phyloP scores from a whole-genome alignment of 1,140 invertebrate genomes.

The Idris sp. region DNA sequence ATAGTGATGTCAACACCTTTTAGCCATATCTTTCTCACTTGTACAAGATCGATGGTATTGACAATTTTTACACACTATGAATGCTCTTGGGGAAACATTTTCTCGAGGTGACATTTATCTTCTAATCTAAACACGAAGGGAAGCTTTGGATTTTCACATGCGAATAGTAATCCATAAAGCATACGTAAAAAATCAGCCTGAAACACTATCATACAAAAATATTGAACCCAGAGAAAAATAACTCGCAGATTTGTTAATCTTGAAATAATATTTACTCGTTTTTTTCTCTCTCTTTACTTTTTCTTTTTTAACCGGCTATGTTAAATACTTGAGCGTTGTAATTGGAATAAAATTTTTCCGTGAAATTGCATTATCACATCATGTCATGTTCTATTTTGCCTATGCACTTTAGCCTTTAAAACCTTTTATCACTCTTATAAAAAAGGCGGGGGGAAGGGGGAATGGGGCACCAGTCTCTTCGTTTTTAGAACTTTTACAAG shows the following conservation, averaged over 20 bases:
- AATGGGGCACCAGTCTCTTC: conserved; percentile 37
- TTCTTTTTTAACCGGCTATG: conserved; percentile 6
- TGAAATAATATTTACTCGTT: background rate
- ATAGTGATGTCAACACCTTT: conserved; percentile 17
- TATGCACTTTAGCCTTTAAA: conserved; percentile 30
- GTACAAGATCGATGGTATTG: conserved; percentile 31
- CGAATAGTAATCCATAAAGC: conserved; percentile 35
- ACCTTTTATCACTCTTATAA: conserved; percentile 30
- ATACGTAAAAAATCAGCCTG: conserved; percentile 27
- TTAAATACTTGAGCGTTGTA: conserved; percentile 16
- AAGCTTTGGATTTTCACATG: conserved; percentile 38
- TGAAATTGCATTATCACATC: conserved; percentile 42
- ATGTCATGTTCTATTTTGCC: conserved; percentile 46
- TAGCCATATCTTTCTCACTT: conserved; percentile 10
- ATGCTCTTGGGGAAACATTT: conserved; percentile 34
- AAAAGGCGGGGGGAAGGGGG: no score
- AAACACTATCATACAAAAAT: conserved; percentile 27
- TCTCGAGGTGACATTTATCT: conserved; percentile 46
- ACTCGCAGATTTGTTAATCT: background rate
- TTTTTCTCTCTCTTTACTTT: no score
- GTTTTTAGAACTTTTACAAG: conserved; percentile 26
- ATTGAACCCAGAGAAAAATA: conserved; percentile 29
- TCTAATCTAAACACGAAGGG: conserved; percentile 54
- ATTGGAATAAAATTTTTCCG: conserved; percentile 29
- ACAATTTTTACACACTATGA: conserved; percentile 37